Conservation (phyloP, 2,888 invertebrate genomes). For the Cyclophora punctaria region DNA sequence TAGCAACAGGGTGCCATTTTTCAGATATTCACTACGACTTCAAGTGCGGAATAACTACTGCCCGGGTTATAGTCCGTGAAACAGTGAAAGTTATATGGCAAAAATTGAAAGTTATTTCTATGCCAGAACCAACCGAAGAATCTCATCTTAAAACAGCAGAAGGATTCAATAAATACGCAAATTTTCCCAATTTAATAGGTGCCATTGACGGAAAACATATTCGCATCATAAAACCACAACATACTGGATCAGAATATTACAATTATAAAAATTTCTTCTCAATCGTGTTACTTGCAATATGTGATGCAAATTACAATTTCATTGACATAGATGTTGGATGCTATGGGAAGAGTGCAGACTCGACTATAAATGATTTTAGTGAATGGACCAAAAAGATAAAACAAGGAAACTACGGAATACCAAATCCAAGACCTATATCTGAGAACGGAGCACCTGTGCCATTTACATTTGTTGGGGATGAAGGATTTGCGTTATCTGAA, state of each 20-base stretch:
- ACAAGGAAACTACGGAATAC: constrained; percentile 17
- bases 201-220: constrained; percentile 27
- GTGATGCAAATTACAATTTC: constrained; percentile 23
- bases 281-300: constrained; percentile 25
- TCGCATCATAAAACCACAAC: constrained; percentile 16
- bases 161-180: constrained; percentile 20
- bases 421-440: constrained; percentile 18
- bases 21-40: constrained; percentile 12
- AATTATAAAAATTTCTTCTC: constrained; percentile 25
- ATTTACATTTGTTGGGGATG: constrained; percentile 26
- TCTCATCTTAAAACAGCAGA: constrained; percentile 19
- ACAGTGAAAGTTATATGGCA: constrained; percentile 25
- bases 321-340: constrained; percentile 23
- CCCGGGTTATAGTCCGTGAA: constrained; percentile 20
- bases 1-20: constrained; percentile 10
- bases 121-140: constrained; percentile 18
- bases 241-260: constrained; percentile 16
- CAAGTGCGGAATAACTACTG: constrained; percentile 24
- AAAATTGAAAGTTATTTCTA: constrained; percentile 13
- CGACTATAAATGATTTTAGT: constrained; percentile 18
- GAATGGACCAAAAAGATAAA: constrained; percentile 16
- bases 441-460: constrained; percentile 12
- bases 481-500: constrained; percentile 25
- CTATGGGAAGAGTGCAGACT: constrained; percentile 22
- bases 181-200: constrained; percentile 27